phyloP scores from a whole-genome alignment of 2,797 vertebrate species.

The Acanthornis magna region DNA sequence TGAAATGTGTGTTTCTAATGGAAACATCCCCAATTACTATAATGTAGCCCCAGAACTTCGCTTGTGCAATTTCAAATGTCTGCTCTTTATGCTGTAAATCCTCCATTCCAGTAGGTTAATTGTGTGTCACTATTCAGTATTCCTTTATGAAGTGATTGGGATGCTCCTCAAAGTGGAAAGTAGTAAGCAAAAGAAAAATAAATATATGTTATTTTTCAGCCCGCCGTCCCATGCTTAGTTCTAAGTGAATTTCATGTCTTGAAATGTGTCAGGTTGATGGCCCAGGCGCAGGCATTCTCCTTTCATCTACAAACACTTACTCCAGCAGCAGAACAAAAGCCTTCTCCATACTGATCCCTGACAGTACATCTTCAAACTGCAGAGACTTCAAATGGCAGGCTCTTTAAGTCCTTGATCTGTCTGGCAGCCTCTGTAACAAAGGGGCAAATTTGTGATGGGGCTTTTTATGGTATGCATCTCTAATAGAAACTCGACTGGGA shows the following conservation, averaged over 20 bases:
- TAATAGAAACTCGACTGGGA: neutral
- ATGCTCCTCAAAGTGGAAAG: neutral
- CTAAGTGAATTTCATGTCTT: constrained; percentile 9
- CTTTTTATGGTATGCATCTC: neutral
- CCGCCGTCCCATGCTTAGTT: neutral
- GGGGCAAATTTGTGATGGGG: constrained; percentile 9
- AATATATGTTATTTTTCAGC: neutral
- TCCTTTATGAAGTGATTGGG: neutral
- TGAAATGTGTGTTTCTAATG: neutral
- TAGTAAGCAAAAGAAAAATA: neutral
- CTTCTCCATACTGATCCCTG: neutral
- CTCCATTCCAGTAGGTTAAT: neutral
- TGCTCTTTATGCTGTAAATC: neutral
- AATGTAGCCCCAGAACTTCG: neutral
- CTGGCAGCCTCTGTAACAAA: constrained; percentile 43
- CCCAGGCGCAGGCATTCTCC: neutral
- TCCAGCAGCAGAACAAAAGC: constrained; percentile 45
- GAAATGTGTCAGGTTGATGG: constrained; percentile 28
- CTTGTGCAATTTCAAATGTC: neutral
- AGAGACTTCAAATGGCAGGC: constrained; percentile 26
- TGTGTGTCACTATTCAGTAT: neutral
- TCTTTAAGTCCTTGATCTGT: constrained; percentile 37
- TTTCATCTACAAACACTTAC: constrained; percentile 49
- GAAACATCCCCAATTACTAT: neutral
- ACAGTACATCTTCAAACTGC: constrained; percentile 17